phyloP scores from a whole-genome alignment of 1,140 invertebrate species.

The Sitodiplosis mosellana region DNA sequence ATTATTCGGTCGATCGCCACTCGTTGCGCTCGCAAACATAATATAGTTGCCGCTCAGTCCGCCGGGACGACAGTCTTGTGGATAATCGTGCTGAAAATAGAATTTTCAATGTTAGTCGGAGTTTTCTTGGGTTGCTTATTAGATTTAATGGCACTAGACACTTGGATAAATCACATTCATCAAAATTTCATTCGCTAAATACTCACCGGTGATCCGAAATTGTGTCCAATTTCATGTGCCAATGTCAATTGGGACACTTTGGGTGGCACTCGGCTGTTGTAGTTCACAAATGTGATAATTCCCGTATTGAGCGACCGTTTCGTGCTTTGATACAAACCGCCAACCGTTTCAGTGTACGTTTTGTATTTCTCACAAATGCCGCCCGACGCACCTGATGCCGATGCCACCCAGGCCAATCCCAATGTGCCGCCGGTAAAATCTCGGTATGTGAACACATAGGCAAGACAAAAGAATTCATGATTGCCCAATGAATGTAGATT shows the following conservation, averaged over 20 bases:
- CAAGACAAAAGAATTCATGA: constrained; percentile 95
- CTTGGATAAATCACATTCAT: not conserved
- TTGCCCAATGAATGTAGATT: constrained; percentile 94
- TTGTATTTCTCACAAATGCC: constrained; percentile 98
- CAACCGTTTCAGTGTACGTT: constrained; percentile 87
- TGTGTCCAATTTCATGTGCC: constrained; percentile 98
- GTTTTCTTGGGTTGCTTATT: constrained; percentile 2
- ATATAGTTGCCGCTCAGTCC: constrained; percentile 84
- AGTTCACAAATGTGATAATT: constrained; percentile 98
- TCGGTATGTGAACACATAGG: constrained; percentile 95
- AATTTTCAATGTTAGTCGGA: not conserved
- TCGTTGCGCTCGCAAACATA: constrained; percentile 93
- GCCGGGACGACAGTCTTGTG: constrained; percentile 75
- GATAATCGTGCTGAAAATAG: constrained; percentile 74
- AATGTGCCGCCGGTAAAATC: constrained; percentile 94
- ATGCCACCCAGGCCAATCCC: constrained; percentile 94
- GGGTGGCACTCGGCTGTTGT: constrained; percentile 87
- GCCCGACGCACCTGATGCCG: constrained; percentile 85
- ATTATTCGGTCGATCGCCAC: constrained; percentile 85
- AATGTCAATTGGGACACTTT: constrained; percentile 95
- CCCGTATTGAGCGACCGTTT: constrained; percentile 94
- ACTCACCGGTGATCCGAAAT: constrained; percentile 91
- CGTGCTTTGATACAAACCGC: constrained; percentile 81
- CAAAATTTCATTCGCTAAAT: not conserved
- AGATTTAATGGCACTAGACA: not conserved